Percentiles rank a stretch among this genome's conserved stretches.
Conservation (phyloP, 2,888 invertebrate genomes). For the Andrena flavipes region DNA sequence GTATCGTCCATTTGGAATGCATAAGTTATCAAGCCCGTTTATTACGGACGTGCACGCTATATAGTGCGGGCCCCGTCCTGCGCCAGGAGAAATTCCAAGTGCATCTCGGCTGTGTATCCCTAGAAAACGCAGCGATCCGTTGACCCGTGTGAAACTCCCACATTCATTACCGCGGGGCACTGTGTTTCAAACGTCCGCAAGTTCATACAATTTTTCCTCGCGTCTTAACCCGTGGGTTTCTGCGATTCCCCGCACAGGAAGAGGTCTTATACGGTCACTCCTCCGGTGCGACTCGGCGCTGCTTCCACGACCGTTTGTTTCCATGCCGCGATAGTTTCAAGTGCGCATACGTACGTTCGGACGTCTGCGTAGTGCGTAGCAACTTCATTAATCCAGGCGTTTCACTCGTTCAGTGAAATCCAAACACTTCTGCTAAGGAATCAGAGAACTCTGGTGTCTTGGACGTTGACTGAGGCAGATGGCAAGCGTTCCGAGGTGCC, state of each 20-base stretch:
- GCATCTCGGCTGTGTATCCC: constrained; percentile 63
- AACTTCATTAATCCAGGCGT: background rate
- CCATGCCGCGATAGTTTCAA: constrained; percentile 25
- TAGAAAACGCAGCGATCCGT: constrained; percentile 75
- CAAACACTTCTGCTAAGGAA: background rate
- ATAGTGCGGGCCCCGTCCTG: constrained; percentile 51
- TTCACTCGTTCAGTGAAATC: background rate
- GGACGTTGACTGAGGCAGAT: background rate
- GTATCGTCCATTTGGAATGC: constrained; percentile 70
- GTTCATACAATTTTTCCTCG: constrained; percentile 72
- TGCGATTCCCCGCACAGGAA: constrained; percentile 63
- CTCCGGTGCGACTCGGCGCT: constrained; percentile 29
- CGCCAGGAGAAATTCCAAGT: constrained; percentile 65
- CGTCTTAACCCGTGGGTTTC: constrained; percentile 67
- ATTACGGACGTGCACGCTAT: constrained; percentile 68
- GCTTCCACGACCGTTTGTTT: constrained; percentile 10
- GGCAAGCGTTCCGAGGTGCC: too few species aligned
- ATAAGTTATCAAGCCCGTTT: constrained; percentile 74
- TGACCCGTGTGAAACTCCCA: constrained; percentile 76
- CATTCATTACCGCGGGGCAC: constrained; percentile 73
- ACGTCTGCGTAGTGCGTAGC: background rate
- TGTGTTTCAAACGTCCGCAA: constrained; percentile 72
- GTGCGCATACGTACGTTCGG: background rate
- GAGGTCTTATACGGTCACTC: constrained; percentile 65
- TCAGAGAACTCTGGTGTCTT: background rate